Evolutionary conservation across 2,113 vertebrate species (phyloP).

Genomic region (Probosciger aterrimus): DNA sequence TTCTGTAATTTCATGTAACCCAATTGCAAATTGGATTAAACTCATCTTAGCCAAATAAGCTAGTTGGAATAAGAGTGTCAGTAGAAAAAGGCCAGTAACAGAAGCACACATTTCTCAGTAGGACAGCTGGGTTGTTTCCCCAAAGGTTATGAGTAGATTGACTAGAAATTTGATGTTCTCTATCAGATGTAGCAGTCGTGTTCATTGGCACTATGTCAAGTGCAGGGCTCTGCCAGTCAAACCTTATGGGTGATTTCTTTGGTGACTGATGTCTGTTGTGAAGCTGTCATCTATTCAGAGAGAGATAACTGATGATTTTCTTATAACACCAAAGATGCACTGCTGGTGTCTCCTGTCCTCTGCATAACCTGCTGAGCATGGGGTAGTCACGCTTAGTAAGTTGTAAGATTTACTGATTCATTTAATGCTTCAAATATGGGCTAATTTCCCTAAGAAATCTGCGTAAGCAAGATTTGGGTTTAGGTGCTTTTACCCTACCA

Average conservation of each 20-base stretch:
- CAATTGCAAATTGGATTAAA: neutral
- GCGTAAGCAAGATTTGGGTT: neutral
- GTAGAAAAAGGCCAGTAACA: neutral
- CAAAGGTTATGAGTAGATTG: neutral
- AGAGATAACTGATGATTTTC: neutral
- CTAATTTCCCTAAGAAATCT: slow-evolving; percentile 23
- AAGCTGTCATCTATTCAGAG: neutral
- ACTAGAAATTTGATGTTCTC: neutral
- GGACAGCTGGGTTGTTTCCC: neutral
- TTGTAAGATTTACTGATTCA: neutral
- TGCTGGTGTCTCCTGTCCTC: neutral
- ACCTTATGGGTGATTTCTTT: neutral
- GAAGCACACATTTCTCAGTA: neutral
- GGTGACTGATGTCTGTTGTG: neutral
- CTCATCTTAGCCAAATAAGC: neutral
- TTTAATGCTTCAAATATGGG: slow-evolving; percentile 25
- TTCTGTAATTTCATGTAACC: neutral
- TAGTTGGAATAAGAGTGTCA: neutral
- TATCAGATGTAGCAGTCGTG: accelerated
- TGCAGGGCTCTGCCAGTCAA: neutral
- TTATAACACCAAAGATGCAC: neutral
- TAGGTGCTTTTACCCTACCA: neutral
- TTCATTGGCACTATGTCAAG: neutral
- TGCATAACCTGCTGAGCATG: neutral
- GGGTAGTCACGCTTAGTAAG: neutral